A percentile compares a stretch with the other conserved stretches of the same genome.
phyloP scores from a whole-genome alignment of 2,113 vertebrate genomes.

The Halichoeres trimaculatus region DNA sequence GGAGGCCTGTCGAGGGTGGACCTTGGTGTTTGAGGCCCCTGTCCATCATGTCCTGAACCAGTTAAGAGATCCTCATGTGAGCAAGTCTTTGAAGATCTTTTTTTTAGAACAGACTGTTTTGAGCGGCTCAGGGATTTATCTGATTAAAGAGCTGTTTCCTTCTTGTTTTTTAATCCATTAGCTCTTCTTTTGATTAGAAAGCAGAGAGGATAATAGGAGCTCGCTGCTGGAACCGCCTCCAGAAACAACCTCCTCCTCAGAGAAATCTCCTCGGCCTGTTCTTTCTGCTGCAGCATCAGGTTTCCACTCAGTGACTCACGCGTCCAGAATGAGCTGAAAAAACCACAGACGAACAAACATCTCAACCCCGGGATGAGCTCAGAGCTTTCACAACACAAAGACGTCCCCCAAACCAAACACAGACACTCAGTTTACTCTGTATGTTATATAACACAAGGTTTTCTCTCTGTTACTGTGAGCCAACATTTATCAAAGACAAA shows the following conservation, averaged over 20 bases:
- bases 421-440: not conserved
- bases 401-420: not conserved
- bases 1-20: no score
- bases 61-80: no score
- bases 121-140: no score
- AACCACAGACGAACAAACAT: constrained; percentile 6
- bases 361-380: not conserved
- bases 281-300: not conserved
- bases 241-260: not conserved
- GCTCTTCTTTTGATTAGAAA: no score
- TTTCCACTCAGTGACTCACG: constrained; percentile 1
- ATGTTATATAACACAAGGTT: not conserved
- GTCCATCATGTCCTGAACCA: no score
- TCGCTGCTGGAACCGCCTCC: no score
- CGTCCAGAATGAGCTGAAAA: constrained; percentile 11
- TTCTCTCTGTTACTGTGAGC: not conserved
- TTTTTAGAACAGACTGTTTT: no score
- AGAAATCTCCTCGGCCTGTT: not conserved
- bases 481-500: not conserved
- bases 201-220: no score
- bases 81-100: no score
- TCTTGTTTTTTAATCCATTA: no score
- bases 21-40: no score
- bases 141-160: no score
- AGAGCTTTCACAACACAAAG: not conserved